A percentile compares a stretch with the other conserved stretches of the same genome.
These are phyloP conservation scores for Apodemia mormo DNA, from an alignment of 2,888 invertebrate genomes.

Conservation along the genomic window DNA sequence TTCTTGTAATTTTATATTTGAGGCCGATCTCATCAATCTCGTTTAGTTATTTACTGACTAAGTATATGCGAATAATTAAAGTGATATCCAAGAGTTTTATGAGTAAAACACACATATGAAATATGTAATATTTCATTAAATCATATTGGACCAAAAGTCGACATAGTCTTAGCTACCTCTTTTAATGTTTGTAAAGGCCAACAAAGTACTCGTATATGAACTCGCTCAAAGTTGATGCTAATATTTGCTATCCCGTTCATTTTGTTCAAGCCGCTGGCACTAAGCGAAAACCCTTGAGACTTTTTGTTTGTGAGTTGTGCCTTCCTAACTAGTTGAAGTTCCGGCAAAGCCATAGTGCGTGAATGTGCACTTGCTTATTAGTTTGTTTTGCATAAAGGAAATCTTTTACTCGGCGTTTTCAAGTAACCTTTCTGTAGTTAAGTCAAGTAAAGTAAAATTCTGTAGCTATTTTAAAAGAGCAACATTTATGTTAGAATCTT, in stretches of 20 bases:
- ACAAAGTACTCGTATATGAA: neutral
- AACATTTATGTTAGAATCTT: neutral
- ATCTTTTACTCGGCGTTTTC: neutral
- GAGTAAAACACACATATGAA: too few species aligned
- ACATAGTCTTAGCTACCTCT: neutral
- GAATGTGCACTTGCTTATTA: constrained; percentile 24
- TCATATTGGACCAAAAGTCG: neutral
- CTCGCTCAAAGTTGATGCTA: constrained; percentile 18
- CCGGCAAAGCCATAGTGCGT: constrained; percentile 19
- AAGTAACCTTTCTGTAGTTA: neutral
- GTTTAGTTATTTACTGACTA: too few species aligned
- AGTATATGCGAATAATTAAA: too few species aligned
- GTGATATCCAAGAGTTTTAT: too few species aligned
- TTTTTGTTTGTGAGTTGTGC: constrained; percentile 17
- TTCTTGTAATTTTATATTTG: too few species aligned
- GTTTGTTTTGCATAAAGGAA: constrained; percentile 22
- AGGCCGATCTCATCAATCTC: too few species aligned
- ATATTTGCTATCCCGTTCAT: constrained; percentile 34
- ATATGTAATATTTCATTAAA: too few species aligned
- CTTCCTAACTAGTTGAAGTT: constrained; percentile 20
- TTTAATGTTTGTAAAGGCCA: constrained; percentile 14
- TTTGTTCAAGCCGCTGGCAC: constrained; percentile 9
- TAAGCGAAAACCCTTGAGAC: constrained; percentile 17
- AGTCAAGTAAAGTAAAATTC: neutral
- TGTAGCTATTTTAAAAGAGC: neutral